Conservation (phyloP, 2,888 invertebrate species). For the Cerastis rubricosa region DNA sequence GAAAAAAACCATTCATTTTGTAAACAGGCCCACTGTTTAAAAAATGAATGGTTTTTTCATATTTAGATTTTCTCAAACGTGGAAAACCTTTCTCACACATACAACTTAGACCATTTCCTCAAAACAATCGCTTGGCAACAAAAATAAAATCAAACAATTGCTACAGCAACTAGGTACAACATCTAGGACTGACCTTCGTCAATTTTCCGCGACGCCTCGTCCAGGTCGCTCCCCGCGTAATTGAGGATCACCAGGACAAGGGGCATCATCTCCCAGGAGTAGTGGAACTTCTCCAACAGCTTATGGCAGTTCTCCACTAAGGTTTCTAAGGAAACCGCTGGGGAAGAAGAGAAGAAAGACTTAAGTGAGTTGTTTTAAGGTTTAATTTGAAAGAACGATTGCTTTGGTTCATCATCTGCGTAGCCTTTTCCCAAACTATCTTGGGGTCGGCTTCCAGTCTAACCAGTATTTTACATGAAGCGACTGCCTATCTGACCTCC, state of each 20-base stretch:
- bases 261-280: conserved; percentile 95
- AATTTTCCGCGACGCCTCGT: conserved; percentile 94
- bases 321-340: conserved; percentile 87
- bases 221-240: conserved; percentile 93
- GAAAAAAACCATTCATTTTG: no score
- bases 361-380: not conserved
- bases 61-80: not conserved
- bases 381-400: not conserved
- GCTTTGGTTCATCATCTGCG: no score
- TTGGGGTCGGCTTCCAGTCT: no score
- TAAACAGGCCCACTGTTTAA: no score
- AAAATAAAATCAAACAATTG: conserved; percentile 35
- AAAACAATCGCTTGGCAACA: conserved; percentile 37
- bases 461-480: no score
- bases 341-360: conserved; percentile 65
- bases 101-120: not conserved
- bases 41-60: not conserved
- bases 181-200: conserved; percentile 92
- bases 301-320: conserved; percentile 94
- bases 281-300: conserved; percentile 94
- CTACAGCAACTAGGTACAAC: conserved; percentile 41
- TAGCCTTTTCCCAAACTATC: no score
- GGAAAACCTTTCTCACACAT: not conserved
- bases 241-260: conserved; percentile 95
- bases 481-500: no score